Evolutionary conservation across 2,113 vertebrate genomes (phyloP).

Genomic region (Plecturocebus donacophilus): DNA sequence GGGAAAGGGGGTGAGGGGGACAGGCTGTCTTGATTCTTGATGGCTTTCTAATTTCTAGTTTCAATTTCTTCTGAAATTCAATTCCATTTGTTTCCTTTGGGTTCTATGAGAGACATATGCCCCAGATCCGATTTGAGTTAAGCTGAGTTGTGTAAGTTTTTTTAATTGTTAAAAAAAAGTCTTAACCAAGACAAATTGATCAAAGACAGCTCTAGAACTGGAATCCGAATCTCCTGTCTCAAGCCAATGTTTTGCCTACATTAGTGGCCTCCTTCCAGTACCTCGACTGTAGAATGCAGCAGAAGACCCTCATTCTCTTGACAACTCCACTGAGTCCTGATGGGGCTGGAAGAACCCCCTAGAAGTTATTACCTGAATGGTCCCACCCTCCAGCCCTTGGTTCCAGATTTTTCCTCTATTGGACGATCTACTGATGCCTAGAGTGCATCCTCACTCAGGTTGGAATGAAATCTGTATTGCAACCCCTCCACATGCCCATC

Average conservation of each 20-base stretch:
- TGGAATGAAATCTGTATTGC: background rate
- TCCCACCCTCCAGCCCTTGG: background rate
- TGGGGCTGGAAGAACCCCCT: background rate
- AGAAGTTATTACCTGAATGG: background rate
- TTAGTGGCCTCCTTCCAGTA: background rate
- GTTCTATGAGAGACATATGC: background rate
- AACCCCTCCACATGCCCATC: background rate
- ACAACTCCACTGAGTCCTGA: background rate
- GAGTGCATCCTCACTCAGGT: background rate
- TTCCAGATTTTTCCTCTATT: background rate
- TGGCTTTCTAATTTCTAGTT: background rate
- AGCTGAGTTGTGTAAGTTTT: background rate
- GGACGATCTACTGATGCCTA: too few relatives aligned
- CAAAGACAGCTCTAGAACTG: background rate
- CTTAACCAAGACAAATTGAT: background rate
- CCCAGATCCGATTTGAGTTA: background rate
- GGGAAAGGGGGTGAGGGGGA: background rate
- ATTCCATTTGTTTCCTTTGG: background rate
- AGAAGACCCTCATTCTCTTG: background rate
- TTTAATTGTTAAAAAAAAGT: background rate
- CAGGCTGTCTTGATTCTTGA: background rate
- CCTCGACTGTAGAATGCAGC: rapidly evolving
- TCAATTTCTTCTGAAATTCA: background rate
- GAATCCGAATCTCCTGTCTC: background rate
- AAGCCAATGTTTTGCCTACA: background rate